These are phyloP conservation scores for Alviniconcha strummeri DNA, from an alignment of 2,888 invertebrate species.

Conservation along the genomic window DNA sequence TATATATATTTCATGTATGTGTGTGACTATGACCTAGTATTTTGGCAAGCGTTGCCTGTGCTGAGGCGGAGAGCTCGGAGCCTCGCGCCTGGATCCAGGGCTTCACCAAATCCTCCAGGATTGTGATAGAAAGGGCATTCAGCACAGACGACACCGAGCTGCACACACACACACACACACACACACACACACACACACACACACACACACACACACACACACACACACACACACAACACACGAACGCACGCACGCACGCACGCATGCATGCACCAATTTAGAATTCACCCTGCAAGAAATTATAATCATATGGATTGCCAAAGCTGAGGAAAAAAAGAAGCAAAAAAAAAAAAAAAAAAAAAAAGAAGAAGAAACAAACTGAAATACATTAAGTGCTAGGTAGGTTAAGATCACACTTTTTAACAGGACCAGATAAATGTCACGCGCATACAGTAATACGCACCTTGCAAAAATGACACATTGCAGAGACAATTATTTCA, in stretches of 20 bases:
- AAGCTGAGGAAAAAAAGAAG: too few species aligned
- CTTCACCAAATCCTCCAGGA: constrained; percentile 88
- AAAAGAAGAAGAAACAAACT: too few species aligned
- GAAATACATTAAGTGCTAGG: too few species aligned
- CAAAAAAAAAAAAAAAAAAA: too few species aligned
- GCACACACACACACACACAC: constrained; percentile 34
- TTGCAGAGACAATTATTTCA: too few species aligned
- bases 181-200: neutral
- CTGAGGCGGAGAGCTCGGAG: constrained; percentile 38
- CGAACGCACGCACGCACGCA: neutral
- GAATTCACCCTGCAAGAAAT: neutral
- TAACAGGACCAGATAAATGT: too few species aligned
- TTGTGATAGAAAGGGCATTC: constrained; percentile 92
- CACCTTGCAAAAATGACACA: too few species aligned
- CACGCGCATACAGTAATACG: too few species aligned
- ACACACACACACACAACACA: neutral
- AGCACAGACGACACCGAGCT: constrained; percentile 94
- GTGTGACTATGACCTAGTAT: constrained; percentile 41
- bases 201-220: neutral
- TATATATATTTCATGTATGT: too few species aligned
- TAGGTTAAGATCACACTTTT: too few species aligned
- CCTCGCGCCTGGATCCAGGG: constrained; percentile 79
- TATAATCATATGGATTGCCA: constrained; percentile 36
- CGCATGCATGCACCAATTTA: too few species aligned
- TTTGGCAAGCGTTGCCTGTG: constrained; percentile 50